Conservation (phyloP, 2,113 vertebrate species). For the Craseonycteris thonglongyai region DNA sequence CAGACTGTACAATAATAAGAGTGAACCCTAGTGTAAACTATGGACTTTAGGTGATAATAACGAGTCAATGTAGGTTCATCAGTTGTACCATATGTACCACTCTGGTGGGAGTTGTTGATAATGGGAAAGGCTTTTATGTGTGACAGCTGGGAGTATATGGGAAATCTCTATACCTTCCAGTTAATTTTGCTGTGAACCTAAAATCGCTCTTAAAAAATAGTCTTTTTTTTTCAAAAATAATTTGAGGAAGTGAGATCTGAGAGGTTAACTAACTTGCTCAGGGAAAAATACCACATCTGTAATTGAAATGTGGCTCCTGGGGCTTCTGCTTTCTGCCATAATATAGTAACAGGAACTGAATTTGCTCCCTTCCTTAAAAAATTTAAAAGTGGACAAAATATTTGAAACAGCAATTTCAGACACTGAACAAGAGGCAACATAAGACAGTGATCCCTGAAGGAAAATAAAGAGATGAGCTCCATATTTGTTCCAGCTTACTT, state of each 20-base stretch:
- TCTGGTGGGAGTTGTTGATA: neutral
- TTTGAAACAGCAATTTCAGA: neutral
- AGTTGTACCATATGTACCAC: neutral
- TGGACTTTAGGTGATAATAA: neutral
- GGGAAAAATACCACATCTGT: neutral
- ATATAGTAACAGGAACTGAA: neutral
- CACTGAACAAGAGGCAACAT: neutral
- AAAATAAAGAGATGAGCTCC: neutral
- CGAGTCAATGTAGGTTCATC: neutral
- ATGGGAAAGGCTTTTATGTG: neutral
- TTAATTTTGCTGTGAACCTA: neutral
- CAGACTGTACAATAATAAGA: neutral
- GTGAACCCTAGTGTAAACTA: neutral
- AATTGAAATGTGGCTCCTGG: neutral
- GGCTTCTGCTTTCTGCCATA: slow-evolving; percentile 12
- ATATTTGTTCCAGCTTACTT: neutral
- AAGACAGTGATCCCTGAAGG: neutral
- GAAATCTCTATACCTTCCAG: neutral
- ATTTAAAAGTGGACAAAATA: neutral
- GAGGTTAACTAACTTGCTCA: neutral
- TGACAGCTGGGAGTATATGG: no score
- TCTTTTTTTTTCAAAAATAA: neutral
- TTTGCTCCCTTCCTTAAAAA: neutral
- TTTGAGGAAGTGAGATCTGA: neutral
- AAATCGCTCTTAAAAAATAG: neutral